Base-by-base conservation (phyloP, 2,113 vertebrate species). In the Jaculus jaculus region DNA sequence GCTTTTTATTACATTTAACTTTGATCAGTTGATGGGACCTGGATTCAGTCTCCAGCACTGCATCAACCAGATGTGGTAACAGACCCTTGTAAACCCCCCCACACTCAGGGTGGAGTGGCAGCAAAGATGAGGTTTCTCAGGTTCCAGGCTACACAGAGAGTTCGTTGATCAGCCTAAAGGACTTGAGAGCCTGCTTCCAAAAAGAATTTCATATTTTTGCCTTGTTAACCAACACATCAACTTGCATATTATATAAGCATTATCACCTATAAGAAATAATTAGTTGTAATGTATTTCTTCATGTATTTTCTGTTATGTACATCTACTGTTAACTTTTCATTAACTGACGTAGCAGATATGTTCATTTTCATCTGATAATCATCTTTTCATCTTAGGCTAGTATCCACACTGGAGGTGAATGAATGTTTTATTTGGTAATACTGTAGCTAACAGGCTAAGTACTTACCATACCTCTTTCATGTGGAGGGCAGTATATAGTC, bases 1-100 rank as follows among this genome's bases (percentile, higher is more conserved):
- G 58, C 42, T 95, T 91, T 88, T 82, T 34, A 39, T 92, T 82
- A 32, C 21, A 74, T 87, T n/a, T 72, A 61, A 34, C 20, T 74
- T 83, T 61, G 24, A 47, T 81, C 69, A 13, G 28, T 75, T 51
- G 21, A 39, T 69, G 63, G 84, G 37, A n/a, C 7, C 34, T 18
- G 21, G 65, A 32, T 51, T 54, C 82, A n/a, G 0, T n/a, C 81
- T 8, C 42, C 30, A 84, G 28, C 82, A n/a, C 82, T 84, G 21
- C 3, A n/a, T 9, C 17, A 15, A n/a, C 21, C n/a, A 66, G 21
- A 18, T 84, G 15, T 26, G 13, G 21, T 34, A 7, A 11, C 16
- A 17, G 10, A 10, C 17, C 23, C 30, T n/a, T 83, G 6, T 69
- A 51, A 47, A 24, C 51, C 42, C 23, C 42, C 23, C 20, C 47